Percentiles rank a stretch among this genome's conserved stretches.
These are phyloP conservation scores for Sycophaga agraensis DNA, from an alignment of 1,140 invertebrate species.

Conservation along the genomic window DNA sequence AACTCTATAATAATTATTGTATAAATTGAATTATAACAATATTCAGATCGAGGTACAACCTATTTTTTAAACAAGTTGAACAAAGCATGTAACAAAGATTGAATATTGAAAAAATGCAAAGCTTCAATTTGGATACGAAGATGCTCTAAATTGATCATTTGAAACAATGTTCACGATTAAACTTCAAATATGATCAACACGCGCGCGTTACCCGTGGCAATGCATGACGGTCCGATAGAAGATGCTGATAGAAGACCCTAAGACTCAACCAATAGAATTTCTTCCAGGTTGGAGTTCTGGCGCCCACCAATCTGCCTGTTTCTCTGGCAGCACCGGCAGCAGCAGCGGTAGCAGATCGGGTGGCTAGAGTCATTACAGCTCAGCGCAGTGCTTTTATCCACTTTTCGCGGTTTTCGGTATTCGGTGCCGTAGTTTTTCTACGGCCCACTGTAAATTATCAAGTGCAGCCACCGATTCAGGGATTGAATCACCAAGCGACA, in stretches of 20 bases:
- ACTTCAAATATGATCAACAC: constrained; percentile 10
- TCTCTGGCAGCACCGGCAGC: not conserved
- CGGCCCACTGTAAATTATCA: constrained; percentile 10
- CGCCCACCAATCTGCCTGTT: constrained; percentile 31
- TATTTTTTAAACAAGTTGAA: too few relatives aligned
- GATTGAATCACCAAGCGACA: too few relatives aligned
- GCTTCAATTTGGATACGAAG: too few relatives aligned
- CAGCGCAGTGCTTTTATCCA: not conserved
- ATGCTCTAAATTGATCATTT: too few relatives aligned
- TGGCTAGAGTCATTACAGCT: not conserved
- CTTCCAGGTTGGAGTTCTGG: constrained; percentile 29
- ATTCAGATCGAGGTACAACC: too few relatives aligned
- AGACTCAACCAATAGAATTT: constrained; percentile 44
- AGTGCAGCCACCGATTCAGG: too few relatives aligned
- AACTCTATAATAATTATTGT: too few relatives aligned
- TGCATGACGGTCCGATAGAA: constrained; percentile 52
- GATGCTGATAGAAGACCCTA: constrained; percentile 58
- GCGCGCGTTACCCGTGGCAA: constrained; percentile 40
- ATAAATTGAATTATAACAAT: too few relatives aligned
- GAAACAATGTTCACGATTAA: too few relatives aligned
- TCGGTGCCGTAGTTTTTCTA: not conserved
- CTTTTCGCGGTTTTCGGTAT: constrained; percentile 6
- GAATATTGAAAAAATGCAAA: too few relatives aligned
- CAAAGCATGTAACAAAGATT: too few relatives aligned
- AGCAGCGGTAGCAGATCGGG: not conserved